phyloP scores from a whole-genome alignment of 2,113 vertebrate genomes.

The Sciurus niger region DNA sequence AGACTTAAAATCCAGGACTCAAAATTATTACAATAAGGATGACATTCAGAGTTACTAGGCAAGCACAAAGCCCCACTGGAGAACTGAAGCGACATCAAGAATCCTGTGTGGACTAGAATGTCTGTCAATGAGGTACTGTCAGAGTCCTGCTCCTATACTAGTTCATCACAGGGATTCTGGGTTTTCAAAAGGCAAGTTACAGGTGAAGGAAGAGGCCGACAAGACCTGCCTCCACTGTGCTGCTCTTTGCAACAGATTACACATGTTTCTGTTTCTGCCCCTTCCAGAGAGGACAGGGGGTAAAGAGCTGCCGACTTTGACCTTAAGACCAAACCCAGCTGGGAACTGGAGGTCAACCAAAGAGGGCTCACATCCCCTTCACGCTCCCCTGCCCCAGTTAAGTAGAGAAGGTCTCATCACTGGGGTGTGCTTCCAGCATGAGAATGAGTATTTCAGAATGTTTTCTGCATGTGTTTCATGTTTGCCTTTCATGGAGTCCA shows the following conservation, averaged over 20 bases:
- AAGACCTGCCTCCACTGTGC: rapidly evolving
- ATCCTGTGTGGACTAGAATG: not conserved
- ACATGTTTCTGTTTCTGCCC: not conserved
- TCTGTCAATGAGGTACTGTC: not conserved
- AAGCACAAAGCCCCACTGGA: not conserved
- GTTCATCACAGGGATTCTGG: not conserved
- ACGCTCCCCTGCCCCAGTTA: not conserved
- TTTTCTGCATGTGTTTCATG: not conserved
- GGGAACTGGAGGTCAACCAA: not conserved
- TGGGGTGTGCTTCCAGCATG: not conserved
- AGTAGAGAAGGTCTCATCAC: not conserved
- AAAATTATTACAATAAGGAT: not conserved
- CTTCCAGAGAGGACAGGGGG: not conserved
- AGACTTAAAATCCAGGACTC: slow-evolving; percentile 12
- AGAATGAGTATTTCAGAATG: too few relatives aligned
- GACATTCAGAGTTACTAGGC: not conserved
- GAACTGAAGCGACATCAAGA: not conserved
- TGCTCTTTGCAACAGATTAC: not conserved
- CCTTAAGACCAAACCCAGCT: not conserved
- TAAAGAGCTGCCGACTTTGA: not conserved
- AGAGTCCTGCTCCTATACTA: not conserved
- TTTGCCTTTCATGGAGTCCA: not conserved
- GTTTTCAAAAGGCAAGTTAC: not conserved
- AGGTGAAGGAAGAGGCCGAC: too few relatives aligned
- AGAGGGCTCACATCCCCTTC: not conserved